A percentile compares a stretch with the other conserved stretches of the same genome.
Evolutionary conservation across 2,888 invertebrate species (phyloP).

Genomic region (Parnassius mnemosyne): DNA sequence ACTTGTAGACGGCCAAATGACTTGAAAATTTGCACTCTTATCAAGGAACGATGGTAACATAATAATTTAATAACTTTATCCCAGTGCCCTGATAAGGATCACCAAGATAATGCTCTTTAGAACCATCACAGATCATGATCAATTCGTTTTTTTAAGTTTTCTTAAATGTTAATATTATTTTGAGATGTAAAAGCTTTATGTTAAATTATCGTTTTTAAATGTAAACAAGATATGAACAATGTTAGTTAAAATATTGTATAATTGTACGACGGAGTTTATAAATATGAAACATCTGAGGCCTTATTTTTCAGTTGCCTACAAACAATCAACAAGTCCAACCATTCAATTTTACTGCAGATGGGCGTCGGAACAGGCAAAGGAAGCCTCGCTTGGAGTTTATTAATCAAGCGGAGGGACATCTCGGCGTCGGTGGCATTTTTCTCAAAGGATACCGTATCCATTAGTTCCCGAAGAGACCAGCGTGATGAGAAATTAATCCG

Average conservation of each 20-base stretch:
- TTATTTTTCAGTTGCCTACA: slow-evolving; percentile 31
- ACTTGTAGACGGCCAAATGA: too few relatives aligned
- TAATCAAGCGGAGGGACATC: slow-evolving; percentile 65
- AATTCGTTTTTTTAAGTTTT: too few relatives aligned
- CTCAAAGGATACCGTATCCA: slow-evolving; percentile 63
- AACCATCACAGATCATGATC: too few relatives aligned
- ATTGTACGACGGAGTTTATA: neutral
- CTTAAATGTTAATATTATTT: too few relatives aligned
- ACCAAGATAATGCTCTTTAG: too few relatives aligned
- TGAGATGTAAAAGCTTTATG: too few relatives aligned
- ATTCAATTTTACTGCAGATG: slow-evolving; percentile 39
- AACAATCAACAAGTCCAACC: slow-evolving; percentile 23
- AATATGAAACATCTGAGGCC: slow-evolving; percentile 22
- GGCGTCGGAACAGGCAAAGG: slow-evolving; percentile 36
- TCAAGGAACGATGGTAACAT: too few relatives aligned
- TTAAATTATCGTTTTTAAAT: too few relatives aligned
- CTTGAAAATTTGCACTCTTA: too few relatives aligned
- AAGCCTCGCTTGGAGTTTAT: slow-evolving; percentile 54
- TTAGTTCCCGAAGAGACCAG: slow-evolving; percentile 63
- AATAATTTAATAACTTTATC: too few relatives aligned
- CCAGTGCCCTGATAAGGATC: too few relatives aligned
- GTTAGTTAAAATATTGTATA: neutral
- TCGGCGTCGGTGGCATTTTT: slow-evolving; percentile 71
- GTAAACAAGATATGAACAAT: too few relatives aligned
- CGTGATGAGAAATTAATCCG: slow-evolving; percentile 79